These are phyloP conservation scores for Antheraea pernyi DNA, from an alignment of 1,140 invertebrate species.

Conservation along the genomic window DNA sequence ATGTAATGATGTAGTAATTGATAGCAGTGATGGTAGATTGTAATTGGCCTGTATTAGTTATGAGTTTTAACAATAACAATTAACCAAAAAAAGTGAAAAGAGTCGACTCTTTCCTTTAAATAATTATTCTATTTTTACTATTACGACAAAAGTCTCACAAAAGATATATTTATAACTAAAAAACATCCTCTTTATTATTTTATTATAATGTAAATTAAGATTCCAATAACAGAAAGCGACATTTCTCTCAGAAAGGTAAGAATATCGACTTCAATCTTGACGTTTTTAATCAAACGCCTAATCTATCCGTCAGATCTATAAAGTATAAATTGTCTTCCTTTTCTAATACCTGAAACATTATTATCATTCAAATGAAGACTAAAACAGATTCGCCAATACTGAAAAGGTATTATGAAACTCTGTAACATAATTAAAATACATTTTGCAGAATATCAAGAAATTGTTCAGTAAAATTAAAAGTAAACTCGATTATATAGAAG, in stretches of 20 bases:
- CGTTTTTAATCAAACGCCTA: background rate
- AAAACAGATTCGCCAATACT: constrained; percentile 15
- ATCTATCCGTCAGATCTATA: background rate
- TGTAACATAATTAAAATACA: constrained; percentile 21
- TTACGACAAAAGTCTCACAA: too few relatives aligned
- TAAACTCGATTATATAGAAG: constrained; percentile 23
- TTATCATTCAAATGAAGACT: constrained; percentile 12
- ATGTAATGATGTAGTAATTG: too few relatives aligned
- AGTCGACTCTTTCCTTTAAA: too few relatives aligned
- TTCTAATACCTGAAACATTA: background rate
- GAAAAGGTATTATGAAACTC: constrained; percentile 12
- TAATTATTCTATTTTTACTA: too few relatives aligned
- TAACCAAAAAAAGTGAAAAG: too few relatives aligned
- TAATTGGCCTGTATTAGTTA: too few relatives aligned
- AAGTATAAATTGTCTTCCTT: background rate
- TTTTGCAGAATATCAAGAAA: constrained; percentile 15
- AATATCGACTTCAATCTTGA: background rate
- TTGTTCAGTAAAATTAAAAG: constrained; percentile 20
- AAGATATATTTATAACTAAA: too few relatives aligned
- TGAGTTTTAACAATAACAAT: too few relatives aligned
- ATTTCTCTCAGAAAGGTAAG: background rate
- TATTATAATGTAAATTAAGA: background rate
- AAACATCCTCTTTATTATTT: background rate
- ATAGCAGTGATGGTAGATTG: too few relatives aligned
- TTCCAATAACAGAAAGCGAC: background rate